Conservation (phyloP, 2,888 invertebrate species). For the Papilio demoleus region DNA sequence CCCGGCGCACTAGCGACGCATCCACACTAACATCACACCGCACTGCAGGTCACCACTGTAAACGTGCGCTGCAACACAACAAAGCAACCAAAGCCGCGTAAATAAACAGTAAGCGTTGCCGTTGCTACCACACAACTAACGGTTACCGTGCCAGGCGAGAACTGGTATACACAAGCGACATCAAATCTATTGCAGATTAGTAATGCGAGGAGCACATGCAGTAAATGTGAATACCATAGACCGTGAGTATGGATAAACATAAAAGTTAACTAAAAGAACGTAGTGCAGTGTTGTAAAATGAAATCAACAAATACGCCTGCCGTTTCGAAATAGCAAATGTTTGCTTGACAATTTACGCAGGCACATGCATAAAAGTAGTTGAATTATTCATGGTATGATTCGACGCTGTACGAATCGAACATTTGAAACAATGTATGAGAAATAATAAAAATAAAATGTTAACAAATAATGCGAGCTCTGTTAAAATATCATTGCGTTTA, state of each 20-base stretch:
- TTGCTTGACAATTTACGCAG: constrained; percentile 5
- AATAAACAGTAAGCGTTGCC: constrained; percentile 69
- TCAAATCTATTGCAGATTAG: constrained; percentile 11
- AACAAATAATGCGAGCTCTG: not conserved
- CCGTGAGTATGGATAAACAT: not conserved
- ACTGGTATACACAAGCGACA: constrained; percentile 45
- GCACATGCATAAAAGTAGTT: constrained; percentile 2
- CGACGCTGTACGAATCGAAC: not conserved
- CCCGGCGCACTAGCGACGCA: constrained; percentile 56
- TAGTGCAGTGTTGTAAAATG: constrained; percentile 1
- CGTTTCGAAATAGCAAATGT: constrained; percentile 32
- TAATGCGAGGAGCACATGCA: constrained; percentile 21
- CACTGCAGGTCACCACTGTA: constrained; percentile 68
- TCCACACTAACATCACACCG: constrained; percentile 64
- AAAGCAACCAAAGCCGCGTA: constrained; percentile 77
- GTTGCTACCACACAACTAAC: constrained; percentile 53
- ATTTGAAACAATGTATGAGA: not conserved
- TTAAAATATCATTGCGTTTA: not conserved
- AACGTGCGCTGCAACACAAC: constrained; percentile 78
- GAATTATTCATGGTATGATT: not conserved
- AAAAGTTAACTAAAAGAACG: not conserved
- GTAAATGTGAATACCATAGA: constrained; percentile 13
- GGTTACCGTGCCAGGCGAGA: constrained; percentile 50
- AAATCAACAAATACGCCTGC: constrained; percentile 26
- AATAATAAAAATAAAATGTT: not conserved